Base-by-base conservation (phyloP, 2,888 invertebrate species). In the Julus scanicus region DNA sequence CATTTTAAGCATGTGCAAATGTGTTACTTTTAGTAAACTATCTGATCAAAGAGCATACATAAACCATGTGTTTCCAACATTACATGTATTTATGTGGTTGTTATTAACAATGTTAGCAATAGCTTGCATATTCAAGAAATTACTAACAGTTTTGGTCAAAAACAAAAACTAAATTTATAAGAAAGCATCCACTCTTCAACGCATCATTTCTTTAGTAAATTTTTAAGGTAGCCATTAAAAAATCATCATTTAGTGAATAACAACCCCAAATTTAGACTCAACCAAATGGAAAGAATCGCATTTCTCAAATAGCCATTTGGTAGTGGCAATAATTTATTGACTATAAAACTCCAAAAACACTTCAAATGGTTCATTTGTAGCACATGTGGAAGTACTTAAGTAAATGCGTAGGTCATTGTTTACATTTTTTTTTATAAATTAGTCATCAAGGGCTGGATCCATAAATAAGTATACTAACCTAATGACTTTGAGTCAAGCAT, bases 1-100 rank as follows among this genome's bases (percentile, higher is more conserved):
- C 20, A 63, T 63, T 63, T 63, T 63, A 63, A 20, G n/a, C 63
- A 63, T 63, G 63, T n/a, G 63, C 63, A 4, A 63, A 63, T 63
- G 20, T 63, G 63, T 63, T 63, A 63, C 17, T 1, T 17, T 63
- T 6, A 63, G 63, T 63, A 63, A 63, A 63, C 20, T 5, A 53
- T 13, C 17, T 53, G 53, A 15, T 29, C 29, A 29, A 29, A 0
- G 11, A 13, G 49, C 9, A 49, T 13, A 49, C 9, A 49, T 13
- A 49, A 49, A 49, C 49, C 49, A 49, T 49, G 13, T 49, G 49
- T 9, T 49, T 49, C 57, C 57, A 57, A 57, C 0, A 57, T 13
- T 13, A 6, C 49, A 49, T 49, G 9, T 29, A 29, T 29, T 29
- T 29, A 29, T 29, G 29, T 49, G 49, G 13, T 1, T 49, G 49